Percentiles rank a stretch among this genome's conserved stretches.
phyloP scores from a whole-genome alignment of 1,140 invertebrate genomes.

The Drosophila nannoptera region DNA sequence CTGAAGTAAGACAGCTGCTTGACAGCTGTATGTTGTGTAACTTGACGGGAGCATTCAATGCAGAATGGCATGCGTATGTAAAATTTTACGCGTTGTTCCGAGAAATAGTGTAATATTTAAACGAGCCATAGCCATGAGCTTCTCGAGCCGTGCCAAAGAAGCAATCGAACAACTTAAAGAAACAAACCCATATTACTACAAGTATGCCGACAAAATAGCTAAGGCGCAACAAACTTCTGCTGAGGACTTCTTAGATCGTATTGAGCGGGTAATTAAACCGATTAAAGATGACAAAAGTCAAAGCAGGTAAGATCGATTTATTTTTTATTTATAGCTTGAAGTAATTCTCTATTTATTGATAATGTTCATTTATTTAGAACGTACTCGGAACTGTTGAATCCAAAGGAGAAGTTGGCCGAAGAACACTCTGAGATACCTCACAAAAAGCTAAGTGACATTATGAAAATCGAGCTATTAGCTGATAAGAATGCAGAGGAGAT shows the following conservation, averaged over 20 bases:
- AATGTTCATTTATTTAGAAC: slow-evolving; percentile 24
- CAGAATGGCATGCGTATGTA: slow-evolving; percentile 59
- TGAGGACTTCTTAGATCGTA: slow-evolving; percentile 85
- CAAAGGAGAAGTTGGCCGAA: slow-evolving; percentile 79
- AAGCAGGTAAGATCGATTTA: slow-evolving; percentile 42
- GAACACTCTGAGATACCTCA: slow-evolving; percentile 71
- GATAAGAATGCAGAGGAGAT: slow-evolving; percentile 88
- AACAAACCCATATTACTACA: slow-evolving; percentile 89
- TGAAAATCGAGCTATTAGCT: slow-evolving; percentile 88
- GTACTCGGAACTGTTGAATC: slow-evolving; percentile 80
- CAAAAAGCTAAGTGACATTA: slow-evolving; percentile 84
- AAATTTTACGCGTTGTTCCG: slow-evolving; percentile 47
- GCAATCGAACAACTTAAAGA: slow-evolving; percentile 73
- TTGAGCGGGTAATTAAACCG: slow-evolving; percentile 81
- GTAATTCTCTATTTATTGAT: not conserved
- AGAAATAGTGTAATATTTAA: slow-evolving; percentile 26
- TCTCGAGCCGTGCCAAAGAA: slow-evolving; percentile 64
- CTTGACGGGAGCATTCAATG: slow-evolving; percentile 37
- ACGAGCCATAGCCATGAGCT: slow-evolving; percentile 68
- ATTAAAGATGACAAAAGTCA: slow-evolving; percentile 80
- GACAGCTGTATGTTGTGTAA: slow-evolving; percentile 41
- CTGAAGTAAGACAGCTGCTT: slow-evolving; percentile 21
- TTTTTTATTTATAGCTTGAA: not conserved
- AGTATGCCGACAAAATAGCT: slow-evolving; percentile 89
- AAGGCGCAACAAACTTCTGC: slow-evolving; percentile 86